Percentiles rank a stretch among this genome's conserved stretches.
Conservation (phyloP, 2,888 invertebrate species). For the Andrena bicolor region DNA sequence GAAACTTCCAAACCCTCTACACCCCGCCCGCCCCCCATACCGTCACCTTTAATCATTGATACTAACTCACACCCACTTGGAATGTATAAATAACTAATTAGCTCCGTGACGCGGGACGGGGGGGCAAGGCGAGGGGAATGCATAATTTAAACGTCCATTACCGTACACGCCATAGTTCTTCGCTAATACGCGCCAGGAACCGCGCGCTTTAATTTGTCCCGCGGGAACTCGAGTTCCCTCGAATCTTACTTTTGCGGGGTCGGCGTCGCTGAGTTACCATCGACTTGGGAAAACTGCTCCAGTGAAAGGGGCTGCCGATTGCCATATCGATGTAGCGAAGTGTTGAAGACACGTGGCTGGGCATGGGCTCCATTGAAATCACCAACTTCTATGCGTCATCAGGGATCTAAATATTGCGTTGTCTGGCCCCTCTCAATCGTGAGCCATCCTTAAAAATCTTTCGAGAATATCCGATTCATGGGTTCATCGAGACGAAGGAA, state of each 20-base stretch:
- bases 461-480: too few species aligned
- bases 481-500: too few species aligned
- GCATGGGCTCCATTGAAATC: neutral
- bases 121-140: constrained; percentile 70
- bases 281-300: constrained; percentile 6
- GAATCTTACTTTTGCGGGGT: constrained; percentile 36
- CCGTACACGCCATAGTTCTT: constrained; percentile 70
- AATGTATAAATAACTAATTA: constrained; percentile 82
- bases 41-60: constrained; percentile 79
- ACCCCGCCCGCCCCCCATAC: constrained; percentile 38
- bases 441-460: too few species aligned
- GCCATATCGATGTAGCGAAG: neutral
- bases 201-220: constrained; percentile 67
- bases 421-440: too few species aligned
- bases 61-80: constrained; percentile 79
- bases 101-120: constrained; percentile 46
- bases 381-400: neutral
- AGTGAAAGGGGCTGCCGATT: neutral
- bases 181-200: constrained; percentile 68
- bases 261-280: constrained; percentile 28
- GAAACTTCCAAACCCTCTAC: constrained; percentile 71
- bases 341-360: neutral
- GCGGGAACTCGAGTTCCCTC: constrained; percentile 44
- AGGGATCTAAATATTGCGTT: neutral
- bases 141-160: constrained; percentile 82